Evolutionary conservation across 2,888 invertebrate genomes (phyloP), one percentile per base, ranked within the genome.

Genomic region (Clunio marinus): DNA sequence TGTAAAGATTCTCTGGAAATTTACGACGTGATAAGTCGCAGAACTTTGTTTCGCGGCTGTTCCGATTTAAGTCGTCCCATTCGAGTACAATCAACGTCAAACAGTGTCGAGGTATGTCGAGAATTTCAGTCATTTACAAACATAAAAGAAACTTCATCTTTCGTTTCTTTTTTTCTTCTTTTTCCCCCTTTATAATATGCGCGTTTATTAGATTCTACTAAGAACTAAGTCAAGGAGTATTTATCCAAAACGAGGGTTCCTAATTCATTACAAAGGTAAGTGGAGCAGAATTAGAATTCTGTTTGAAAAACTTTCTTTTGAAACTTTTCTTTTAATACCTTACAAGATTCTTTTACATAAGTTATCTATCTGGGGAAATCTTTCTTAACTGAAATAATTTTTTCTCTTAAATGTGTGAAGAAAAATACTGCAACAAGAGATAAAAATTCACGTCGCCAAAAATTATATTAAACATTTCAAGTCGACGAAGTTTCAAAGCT

Each of bases 221-320:
- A 78, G 79, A 69, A 80, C 81, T 1, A 79, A 77, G 70, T 82
- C 83, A 2, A 75, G 79, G 71, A 82, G 81, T 45, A 73, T 77
- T 27, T 84, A 81, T 70, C 86, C 86, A 0, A 84, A 84, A 71
- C 79, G 87, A 73, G 88, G 88, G 1, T 80, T 87, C 69, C 76
- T 88, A 20, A 77, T 87, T 71, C 83, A 86, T 77, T 88, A 83
- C 75, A 83, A 83, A 77, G 83, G 85, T 85, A 75, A 80, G 81
- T 32, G 32, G n/a, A n/a, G n/a, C n/a, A n/a, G n/a, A n/a, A n/a
- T 32, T 13, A 32, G 13, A 32, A 32, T 8, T 32, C 57, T 10
- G 24, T 13, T 7, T 24, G 24, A 2, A 58, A 58, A 15, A 15
- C 5, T 58, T 24, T 51, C 13, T 58, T 58, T 58, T 15, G 24